Conservation (phyloP, 2,888 invertebrate species). For the Creontiades dilutus region DNA sequence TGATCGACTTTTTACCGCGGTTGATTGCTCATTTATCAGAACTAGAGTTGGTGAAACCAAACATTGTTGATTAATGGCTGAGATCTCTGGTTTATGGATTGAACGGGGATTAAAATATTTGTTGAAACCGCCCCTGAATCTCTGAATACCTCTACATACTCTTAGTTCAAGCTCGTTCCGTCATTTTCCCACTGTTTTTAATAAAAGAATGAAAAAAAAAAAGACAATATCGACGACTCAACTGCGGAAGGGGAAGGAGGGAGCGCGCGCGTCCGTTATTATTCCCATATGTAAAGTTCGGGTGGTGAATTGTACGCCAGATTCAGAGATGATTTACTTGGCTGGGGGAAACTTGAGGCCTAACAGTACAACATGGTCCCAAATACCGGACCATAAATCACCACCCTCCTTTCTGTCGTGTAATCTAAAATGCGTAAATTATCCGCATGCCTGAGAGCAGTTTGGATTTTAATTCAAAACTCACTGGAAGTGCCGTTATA, state of each 20-base stretch:
- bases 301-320: conserved; percentile 20
- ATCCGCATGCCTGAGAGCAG: neutral
- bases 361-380: conserved; percentile 21
- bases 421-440: conserved; percentile 35
- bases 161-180: too few species aligned
- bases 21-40: too few species aligned
- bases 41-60: too few species aligned
- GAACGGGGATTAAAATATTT: too few species aligned
- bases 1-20: too few species aligned
- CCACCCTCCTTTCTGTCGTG: neutral
- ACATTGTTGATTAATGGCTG: too few species aligned
- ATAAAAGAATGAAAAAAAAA: neutral
- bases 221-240: conserved; percentile 10
- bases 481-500: neutral
- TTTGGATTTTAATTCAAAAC: neutral
- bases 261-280: conserved; percentile 6
- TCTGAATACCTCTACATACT: too few species aligned
- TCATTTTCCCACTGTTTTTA: neutral
- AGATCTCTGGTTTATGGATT: too few species aligned
- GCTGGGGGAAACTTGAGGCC: conserved; percentile 35
- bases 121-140: too few species aligned
- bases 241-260: neutral
- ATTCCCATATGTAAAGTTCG: conserved; percentile 35
- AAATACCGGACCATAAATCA: neutral
- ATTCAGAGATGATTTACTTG: conserved; percentile 31